Base-by-base conservation (phyloP, 2,888 invertebrate genomes). In the Athripsodes cinereus region DNA sequence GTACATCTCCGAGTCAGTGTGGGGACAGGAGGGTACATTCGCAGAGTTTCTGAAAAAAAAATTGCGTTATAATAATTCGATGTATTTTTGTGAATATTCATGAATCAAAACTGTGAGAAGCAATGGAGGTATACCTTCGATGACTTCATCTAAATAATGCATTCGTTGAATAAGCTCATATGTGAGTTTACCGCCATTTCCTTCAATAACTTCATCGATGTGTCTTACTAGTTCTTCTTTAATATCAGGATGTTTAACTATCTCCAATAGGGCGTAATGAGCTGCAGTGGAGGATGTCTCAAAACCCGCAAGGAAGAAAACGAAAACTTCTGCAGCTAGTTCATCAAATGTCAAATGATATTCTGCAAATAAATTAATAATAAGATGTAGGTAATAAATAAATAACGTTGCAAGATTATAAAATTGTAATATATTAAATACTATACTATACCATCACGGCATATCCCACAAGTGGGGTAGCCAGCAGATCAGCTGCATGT, bases 251-350 rank as follows among this genome's bases (percentile, higher is more conserved):
- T 80, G 73, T 10, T 70, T 68, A 1, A 80, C 75, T 26, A 82
- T 65, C 64, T 79, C 78, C 62, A 73, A 80, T 10, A 80, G 65
- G 1, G 71, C 71, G 61, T 73, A 80, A 44, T 73, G 72, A 66
- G 79, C 69, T 2, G 74, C 74, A 11, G 74, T 72, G 11, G 73
- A 70, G 11, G 79, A 79, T 0, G 81, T 80, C 66, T 81, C 81
- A 57, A 75, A 80, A 1, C 81, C 81, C 22, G 79, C 82, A 0
- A 69, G 56, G 56, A 79, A 79, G 64, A 85, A 81, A 0, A 79
- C 66, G 31, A 79, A 72, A 2, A 80, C 76, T 57, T 84, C 82
- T 20, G 50, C n/a, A 5, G 26, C 26, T 26, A 26, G 10, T 26
- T 26, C 26, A 10, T 26, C 10, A 10, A 26, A 26, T 26, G 26